These are phyloP conservation scores for Poeciliopsis infans DNA, from an alignment of 2,797 vertebrate species.

Conservation along the genomic window DNA sequence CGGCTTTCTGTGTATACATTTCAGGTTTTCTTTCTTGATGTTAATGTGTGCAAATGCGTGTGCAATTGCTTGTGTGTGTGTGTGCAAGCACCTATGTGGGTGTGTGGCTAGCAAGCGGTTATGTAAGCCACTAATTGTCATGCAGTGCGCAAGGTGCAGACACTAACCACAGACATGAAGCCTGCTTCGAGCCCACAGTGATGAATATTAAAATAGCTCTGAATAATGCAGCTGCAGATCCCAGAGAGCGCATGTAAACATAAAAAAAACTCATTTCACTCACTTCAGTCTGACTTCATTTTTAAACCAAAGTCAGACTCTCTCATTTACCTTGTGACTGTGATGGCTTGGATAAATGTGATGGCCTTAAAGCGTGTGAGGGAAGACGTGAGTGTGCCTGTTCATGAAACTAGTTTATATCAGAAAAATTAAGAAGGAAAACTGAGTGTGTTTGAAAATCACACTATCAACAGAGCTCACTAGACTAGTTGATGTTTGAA, in stretches of 20 bases:
- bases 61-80: not conserved
- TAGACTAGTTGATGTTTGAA: slow-evolving; percentile 35
- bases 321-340: not conserved
- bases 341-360: not conserved
- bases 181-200: slow-evolving; percentile 52
- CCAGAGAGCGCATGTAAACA: slow-evolving; percentile 57
- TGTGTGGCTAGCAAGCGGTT: slow-evolving; percentile 62
- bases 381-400: slow-evolving; percentile 10
- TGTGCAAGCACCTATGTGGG: slow-evolving; percentile 25
- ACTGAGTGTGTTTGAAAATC: slow-evolving; percentile 11
- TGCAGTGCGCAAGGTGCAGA: slow-evolving; percentile 67
- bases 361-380: slow-evolving; percentile 6
- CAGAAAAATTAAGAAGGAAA: slow-evolving; percentile 14
- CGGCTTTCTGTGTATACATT: slow-evolving; percentile 13
- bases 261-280: slow-evolving; percentile 45
- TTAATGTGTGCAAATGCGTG: slow-evolving; percentile 4
- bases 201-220: slow-evolving; percentile 71
- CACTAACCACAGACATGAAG: slow-evolving; percentile 63
- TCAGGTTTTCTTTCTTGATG: slow-evolving; percentile 30
- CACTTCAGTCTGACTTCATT: slow-evolving; percentile 13
- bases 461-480: slow-evolving; percentile 10
- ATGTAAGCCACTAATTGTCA: slow-evolving; percentile 76
- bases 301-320: slow-evolving; percentile 12
- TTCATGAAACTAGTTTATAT: slow-evolving; percentile 18
- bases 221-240: slow-evolving; percentile 51